Evolutionary conservation across 2,888 invertebrate species (phyloP), one percentile per base, ranked within the genome.

Genomic region (Alitta virens): DNA sequence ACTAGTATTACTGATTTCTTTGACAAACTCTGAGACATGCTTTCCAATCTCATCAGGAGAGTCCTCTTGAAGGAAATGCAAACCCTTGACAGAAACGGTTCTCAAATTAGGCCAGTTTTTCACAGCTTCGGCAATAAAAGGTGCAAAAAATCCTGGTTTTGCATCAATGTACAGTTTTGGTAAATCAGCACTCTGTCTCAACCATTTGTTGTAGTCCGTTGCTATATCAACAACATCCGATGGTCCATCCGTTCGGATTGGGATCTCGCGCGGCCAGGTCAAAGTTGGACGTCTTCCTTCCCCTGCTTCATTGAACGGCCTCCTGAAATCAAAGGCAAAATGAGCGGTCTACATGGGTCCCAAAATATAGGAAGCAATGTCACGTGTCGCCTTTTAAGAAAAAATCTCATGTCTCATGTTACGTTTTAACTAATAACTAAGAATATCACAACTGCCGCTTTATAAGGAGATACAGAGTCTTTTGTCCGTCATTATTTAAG

Each of bases 51-150:
- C 59, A 7, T 62, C 50, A 7, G 64, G 64, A 1, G 62, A 62
- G 23, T 64, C 64, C 43, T 64, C 64, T 33, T 64, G 64, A 9
- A 56, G 25, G 24, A 64, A 64, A 25, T 64, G 64, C 25, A 53
- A 12, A 9, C 64, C 64, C 51, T 38, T 49, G 2, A 55, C 62
- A 12, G 52, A 27, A 7, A 54, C 38, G 9, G 21, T 23, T 50
- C 46, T 53, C 40, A 49, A 50, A 25, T 64, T 64, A 3, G 58
- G 49, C 58, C 57, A 64, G 40, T 58, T 16, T 16, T 51, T 25
- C 2, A 55, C 27, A 5, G 27, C 18, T 23, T 62, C 21, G 16
- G 26, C 33, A n/a, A 62, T 53, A 12, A n/a, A 14, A n/a, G 57
- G 51, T 3, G 24, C 18, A 27, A 64, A 64, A 50, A 64, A 60